A percentile compares a stretch with the other conserved stretches of the same genome.
Evolutionary conservation across 2,113 vertebrate genomes (phyloP).

Genomic region (Trinectes maculatus): DNA sequence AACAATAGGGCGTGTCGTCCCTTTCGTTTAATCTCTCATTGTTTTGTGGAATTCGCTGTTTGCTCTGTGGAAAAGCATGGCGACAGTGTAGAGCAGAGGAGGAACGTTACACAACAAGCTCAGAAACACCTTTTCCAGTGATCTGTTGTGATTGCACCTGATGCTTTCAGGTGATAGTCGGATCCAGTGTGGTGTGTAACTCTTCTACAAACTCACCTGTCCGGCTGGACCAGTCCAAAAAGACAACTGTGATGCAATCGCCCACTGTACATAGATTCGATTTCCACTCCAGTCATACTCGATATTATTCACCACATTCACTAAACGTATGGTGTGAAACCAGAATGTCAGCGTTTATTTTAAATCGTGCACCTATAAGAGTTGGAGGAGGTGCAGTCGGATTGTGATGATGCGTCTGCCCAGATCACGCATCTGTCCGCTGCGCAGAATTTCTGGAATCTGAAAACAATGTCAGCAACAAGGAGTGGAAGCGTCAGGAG

Average conservation of each 20-base stretch:
- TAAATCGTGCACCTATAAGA: neutral
- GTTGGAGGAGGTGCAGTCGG: neutral
- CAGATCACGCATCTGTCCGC: slow-evolving; percentile 25
- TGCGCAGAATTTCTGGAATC: slow-evolving; percentile 55
- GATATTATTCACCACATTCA: neutral
- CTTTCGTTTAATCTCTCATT: slow-evolving; percentile 5
- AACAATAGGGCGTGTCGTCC: neutral
- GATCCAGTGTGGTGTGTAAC: neutral
- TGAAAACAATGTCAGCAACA: slow-evolving; percentile 28
- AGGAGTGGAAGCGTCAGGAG: slow-evolving; percentile 59
- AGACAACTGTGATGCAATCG: neutral
- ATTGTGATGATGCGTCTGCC: neutral
- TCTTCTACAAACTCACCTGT: slow-evolving; percentile 57
- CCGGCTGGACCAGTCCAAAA: slow-evolving; percentile 72
- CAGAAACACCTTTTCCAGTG: neutral
- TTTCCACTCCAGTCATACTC: too few relatives aligned
- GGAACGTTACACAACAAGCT: neutral
- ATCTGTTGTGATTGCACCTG: neutral
- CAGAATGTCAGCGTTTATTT: neutral
- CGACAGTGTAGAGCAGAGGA: neutral
- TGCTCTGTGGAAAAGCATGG: slow-evolving; percentile 1
- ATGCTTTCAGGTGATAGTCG: neutral
- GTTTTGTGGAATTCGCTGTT: slow-evolving; percentile 16
- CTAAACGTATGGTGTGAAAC: neutral
- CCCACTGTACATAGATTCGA: too few relatives aligned